Conservation (phyloP, 2,888 invertebrate species). For the Argyra leucocephala region DNA sequence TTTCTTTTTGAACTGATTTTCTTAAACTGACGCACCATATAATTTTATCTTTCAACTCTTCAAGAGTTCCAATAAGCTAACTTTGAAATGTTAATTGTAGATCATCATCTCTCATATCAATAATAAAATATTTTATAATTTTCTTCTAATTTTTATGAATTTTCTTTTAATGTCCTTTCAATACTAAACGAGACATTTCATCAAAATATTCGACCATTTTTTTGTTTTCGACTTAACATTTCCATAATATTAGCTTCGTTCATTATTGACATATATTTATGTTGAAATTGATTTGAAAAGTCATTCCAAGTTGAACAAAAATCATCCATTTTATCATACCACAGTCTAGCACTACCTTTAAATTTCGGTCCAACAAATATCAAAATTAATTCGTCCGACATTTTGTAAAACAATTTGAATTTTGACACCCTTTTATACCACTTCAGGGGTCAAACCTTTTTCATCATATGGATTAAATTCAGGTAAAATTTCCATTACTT, state of each 20-base stretch:
- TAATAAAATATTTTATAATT: constrained; percentile 1
- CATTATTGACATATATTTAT: neutral
- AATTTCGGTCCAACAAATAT: neutral
- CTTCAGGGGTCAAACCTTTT: too few relatives aligned
- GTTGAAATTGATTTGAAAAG: neutral
- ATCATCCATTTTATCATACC: neutral
- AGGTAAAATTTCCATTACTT: too few relatives aligned
- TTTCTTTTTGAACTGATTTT: neutral
- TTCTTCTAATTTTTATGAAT: neutral
- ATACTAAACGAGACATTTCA: neutral
- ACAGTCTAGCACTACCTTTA: neutral
- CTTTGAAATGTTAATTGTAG: neutral
- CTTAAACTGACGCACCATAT: neutral
- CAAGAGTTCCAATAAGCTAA: neutral
- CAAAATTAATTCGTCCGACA: neutral
- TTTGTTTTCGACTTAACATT: neutral
- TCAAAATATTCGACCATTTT: neutral
- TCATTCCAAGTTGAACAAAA: neutral
- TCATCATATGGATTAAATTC: too few relatives aligned
- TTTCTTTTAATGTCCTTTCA: neutral
- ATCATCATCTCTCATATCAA: neutral
- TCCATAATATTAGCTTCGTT: neutral
- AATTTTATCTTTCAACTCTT: neutral
- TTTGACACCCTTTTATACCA: neutral
- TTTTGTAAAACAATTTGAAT: neutral